phyloP scores from a whole-genome alignment of 2,113 vertebrate species.

The Bubalus kerabau region DNA sequence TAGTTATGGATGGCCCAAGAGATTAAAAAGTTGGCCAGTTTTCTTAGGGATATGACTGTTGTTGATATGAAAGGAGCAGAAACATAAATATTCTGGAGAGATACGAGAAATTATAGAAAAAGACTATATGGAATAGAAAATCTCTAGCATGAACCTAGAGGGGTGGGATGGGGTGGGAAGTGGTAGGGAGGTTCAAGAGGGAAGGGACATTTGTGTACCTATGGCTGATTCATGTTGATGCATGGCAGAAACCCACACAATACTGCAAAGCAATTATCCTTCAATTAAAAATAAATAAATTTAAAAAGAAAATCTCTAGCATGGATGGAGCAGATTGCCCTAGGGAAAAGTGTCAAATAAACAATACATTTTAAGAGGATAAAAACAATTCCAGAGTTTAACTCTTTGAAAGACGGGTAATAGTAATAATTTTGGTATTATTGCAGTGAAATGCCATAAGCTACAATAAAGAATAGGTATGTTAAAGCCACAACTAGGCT shows the following conservation, averaged over 20 bases:
- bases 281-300: neutral
- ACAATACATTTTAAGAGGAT: constrained; percentile 3
- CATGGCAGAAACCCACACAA: neutral
- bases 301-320: neutral
- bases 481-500: neutral
- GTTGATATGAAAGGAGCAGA: neutral
- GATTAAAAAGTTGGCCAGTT: neutral
- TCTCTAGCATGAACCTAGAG: neutral
- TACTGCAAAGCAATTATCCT: neutral
- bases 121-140: neutral
- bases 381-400: neutral
- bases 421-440: neutral
- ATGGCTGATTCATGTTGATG: neutral
- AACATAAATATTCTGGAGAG: neutral
- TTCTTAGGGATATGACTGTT: neutral
- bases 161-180: neutral
- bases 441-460: neutral
- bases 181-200: neutral
- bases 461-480: neutral
- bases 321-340: neutral
- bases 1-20: neutral
- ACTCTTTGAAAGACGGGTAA: neutral
- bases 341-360: neutral
- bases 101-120: neutral
- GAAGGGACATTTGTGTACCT: neutral